Conservation (phyloP, 1,140 invertebrate genomes). For the Idris sp. region DNA sequence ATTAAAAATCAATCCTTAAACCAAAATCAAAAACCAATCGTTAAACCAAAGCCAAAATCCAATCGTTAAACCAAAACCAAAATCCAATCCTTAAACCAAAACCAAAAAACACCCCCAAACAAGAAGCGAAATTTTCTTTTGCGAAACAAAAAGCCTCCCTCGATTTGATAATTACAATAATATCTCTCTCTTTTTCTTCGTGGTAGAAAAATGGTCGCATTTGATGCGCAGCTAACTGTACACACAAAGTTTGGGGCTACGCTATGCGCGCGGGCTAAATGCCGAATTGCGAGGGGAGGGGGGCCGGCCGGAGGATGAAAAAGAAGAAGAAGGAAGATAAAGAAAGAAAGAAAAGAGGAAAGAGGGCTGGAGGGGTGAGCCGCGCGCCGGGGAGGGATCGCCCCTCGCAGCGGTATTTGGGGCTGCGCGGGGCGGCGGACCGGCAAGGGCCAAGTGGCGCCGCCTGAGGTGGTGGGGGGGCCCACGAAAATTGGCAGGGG, state of each 20-base stretch:
- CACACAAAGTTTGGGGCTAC: slow-evolving; percentile 75
- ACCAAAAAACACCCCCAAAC: too few species aligned
- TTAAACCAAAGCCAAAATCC: too few species aligned
- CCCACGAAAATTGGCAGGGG: slow-evolving; percentile 70
- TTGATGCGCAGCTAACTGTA: slow-evolving; percentile 73
- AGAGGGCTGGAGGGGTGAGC: slow-evolving; percentile 47
- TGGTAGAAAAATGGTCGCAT: slow-evolving; percentile 66
- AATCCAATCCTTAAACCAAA: too few species aligned
- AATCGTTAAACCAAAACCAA: too few species aligned
- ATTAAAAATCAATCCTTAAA: background rate
- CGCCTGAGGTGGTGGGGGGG: slow-evolving; percentile 69
- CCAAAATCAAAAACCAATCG: background rate
- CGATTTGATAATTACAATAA: too few species aligned
- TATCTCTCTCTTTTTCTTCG: too few species aligned
- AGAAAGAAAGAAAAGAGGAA: slow-evolving; percentile 38
- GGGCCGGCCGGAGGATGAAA: background rate
- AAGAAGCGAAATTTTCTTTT: too few species aligned
- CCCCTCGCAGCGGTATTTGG: too few species aligned
- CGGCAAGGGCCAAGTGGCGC: slow-evolving; percentile 58
- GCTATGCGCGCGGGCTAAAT: slow-evolving; percentile 74
- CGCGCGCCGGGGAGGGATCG: slow-evolving; percentile 26
- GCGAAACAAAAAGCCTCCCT: too few species aligned
- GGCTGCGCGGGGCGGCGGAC: too few species aligned
- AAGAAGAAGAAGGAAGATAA: slow-evolving; percentile 34
- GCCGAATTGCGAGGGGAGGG: slow-evolving; percentile 53